Evolutionary conservation across 1,140 invertebrate genomes (phyloP).

Genomic region (Dreissena polymorpha): DNA sequence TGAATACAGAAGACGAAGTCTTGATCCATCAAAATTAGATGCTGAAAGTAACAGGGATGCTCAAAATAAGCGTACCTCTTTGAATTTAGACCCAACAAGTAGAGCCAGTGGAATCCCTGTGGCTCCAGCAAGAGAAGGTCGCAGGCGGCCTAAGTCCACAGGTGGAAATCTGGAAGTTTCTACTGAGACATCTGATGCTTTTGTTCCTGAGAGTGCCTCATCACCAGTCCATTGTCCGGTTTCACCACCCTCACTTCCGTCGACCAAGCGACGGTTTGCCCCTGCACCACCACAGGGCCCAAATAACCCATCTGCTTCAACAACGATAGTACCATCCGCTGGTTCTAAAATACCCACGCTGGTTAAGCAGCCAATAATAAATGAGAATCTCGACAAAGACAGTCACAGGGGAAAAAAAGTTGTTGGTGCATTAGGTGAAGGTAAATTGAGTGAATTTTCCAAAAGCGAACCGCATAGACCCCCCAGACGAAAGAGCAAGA

Average conservation of each 20-base stretch:
- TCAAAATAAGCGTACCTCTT: slow-evolving; percentile 64
- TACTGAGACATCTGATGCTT: slow-evolving; percentile 5
- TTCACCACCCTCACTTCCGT: slow-evolving; percentile 31
- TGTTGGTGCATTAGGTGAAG: too few species aligned
- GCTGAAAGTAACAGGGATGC: slow-evolving; percentile 62
- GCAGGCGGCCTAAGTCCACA: neutral
- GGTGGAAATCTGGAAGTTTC: slow-evolving; percentile 15
- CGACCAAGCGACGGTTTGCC: slow-evolving; percentile 54
- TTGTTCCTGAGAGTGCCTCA: slow-evolving; percentile 26
- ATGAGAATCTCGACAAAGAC: too few species aligned
- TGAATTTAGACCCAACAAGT: slow-evolving; percentile 58
- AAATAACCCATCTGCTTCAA: neutral
- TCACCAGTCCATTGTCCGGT: slow-evolving; percentile 13
- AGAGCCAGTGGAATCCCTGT: slow-evolving; percentile 2
- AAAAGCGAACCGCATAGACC: too few species aligned
- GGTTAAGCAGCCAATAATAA: neutral
- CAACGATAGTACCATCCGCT: neutral
- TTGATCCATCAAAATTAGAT: slow-evolving; percentile 32
- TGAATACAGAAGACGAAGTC: slow-evolving; percentile 53
- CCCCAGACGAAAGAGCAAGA: too few species aligned
- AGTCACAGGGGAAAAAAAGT: too few species aligned
- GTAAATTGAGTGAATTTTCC: too few species aligned
- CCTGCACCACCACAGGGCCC: slow-evolving; percentile 37
- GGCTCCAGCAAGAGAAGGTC: neutral
- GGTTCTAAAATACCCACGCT: neutral